A percentile compares a stretch with the other conserved stretches of the same genome.
These are phyloP conservation scores for Muscidifurax raptorellus DNA, from an alignment of 1,140 invertebrate species.

Conservation along the genomic window DNA sequence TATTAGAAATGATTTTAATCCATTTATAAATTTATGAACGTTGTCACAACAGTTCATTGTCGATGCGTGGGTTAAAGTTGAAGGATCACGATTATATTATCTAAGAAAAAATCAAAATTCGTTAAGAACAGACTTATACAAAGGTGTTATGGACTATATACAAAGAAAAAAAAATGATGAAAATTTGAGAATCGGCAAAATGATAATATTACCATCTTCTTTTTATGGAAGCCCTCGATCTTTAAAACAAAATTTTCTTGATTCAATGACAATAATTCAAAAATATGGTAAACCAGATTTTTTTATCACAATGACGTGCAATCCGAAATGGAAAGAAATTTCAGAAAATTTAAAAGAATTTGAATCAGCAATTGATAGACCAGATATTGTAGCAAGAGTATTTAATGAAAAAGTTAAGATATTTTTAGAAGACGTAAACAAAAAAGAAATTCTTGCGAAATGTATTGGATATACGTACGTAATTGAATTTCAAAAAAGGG, in stretches of 20 bases:
- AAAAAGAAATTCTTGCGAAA: slow-evolving; percentile 19
- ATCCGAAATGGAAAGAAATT: slow-evolving; percentile 52
- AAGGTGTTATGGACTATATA: no score
- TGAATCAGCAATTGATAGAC: slow-evolving; percentile 63
- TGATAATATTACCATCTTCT: slow-evolving; percentile 18
- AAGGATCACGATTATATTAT: no score
- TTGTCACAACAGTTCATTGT: no score
- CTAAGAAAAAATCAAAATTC: no score
- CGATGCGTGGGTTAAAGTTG: no score
- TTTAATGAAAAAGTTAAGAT: background rate
- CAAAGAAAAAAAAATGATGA: background rate
- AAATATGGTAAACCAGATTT: slow-evolving; percentile 42
- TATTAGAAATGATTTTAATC: no score
- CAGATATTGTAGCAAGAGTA: no score
- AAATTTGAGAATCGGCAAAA: slow-evolving; percentile 16
- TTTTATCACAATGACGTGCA: slow-evolving; percentile 44
- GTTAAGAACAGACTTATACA: no score
- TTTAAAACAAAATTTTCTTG: slow-evolving; percentile 41
- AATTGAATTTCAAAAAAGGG: background rate
- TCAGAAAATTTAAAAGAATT: slow-evolving; percentile 60
- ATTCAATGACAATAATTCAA: slow-evolving; percentile 46
- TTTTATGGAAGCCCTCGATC: slow-evolving; percentile 29
- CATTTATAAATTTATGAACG: no score
- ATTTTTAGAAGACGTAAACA: background rate
- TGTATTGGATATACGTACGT: background rate